Conservation (phyloP, 2,797 vertebrate genomes). For the Eulemur coronatus region DNA sequence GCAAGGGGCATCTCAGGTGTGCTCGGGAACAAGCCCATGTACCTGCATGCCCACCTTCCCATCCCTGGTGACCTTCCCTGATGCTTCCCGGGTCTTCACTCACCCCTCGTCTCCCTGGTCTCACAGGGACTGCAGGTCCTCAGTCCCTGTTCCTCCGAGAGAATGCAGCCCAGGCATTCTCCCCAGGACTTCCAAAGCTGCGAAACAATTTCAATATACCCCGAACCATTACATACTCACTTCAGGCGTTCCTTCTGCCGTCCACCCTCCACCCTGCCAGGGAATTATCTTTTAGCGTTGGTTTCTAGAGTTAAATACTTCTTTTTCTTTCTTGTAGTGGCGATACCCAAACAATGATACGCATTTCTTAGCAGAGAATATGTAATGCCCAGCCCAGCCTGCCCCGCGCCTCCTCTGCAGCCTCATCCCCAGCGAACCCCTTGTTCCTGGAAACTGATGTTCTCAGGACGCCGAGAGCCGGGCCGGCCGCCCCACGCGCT, state of each 20-base stretch:
- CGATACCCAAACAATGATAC: too few relatives aligned
- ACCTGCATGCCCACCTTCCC: rapidly evolving
- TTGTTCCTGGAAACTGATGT: not conserved
- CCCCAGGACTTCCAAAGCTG: not conserved
- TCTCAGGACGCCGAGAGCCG: too few relatives aligned
- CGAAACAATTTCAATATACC: rapidly evolving
- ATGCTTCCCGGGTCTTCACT: not conserved
- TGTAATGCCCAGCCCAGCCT: rapidly evolving
- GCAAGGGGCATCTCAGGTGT: not conserved
- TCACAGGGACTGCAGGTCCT: not conserved
- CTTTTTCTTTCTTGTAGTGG: not conserved
- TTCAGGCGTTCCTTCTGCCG: not conserved
- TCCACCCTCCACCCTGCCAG: not conserved
- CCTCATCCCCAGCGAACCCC: not conserved
- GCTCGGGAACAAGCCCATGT: not conserved
- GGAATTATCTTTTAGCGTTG: not conserved
- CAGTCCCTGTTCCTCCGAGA: not conserved
- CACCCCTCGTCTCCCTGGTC: not conserved
- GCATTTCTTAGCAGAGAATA: not conserved
- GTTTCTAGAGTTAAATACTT: not conserved
- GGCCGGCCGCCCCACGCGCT: rapidly evolving
- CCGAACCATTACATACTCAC: not conserved
- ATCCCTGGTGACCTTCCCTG: rapidly evolving
- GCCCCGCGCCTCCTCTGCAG: not conserved
- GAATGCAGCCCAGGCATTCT: too few relatives aligned